Evolutionary conservation across 2,797 vertebrate genomes (phyloP).

Genomic region (Bryconaethiops microstoma): DNA sequence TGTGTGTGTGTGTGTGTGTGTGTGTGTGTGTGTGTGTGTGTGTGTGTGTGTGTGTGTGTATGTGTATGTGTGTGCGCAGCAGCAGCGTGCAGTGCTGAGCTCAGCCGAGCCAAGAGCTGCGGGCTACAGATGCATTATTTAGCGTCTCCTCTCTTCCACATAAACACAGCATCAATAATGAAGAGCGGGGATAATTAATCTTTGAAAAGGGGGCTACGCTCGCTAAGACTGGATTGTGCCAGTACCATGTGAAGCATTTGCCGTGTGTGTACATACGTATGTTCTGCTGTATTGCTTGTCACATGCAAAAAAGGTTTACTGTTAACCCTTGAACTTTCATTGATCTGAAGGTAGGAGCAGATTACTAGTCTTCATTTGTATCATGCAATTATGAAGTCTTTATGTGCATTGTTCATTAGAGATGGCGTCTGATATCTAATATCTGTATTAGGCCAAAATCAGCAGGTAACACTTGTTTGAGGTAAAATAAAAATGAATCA

Average conservation of each 20-base stretch:
- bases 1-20: constrained; percentile 4
- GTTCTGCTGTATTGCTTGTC: background rate
- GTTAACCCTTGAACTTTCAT: background rate
- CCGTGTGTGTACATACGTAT: constrained; percentile 32
- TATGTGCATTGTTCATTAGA: background rate
- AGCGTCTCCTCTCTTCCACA: constrained; percentile 69
- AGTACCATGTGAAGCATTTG: constrained; percentile 5
- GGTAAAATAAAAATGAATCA: too few species aligned
- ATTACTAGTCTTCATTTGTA: background rate
- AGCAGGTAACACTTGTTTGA: too few species aligned
- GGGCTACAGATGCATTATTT: constrained; percentile 67
- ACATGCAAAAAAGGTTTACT: background rate
- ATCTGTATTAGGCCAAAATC: too few species aligned
- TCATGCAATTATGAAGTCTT: background rate
- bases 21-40: constrained; percentile 2
- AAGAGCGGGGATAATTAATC: constrained; percentile 69
- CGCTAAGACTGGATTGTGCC: constrained; percentile 48
- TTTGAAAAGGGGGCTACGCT: constrained; percentile 53
- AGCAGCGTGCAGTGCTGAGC: constrained; percentile 21
- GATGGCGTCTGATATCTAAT: too few species aligned
- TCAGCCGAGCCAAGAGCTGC: constrained; percentile 37
- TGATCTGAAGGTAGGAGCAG: too few species aligned
- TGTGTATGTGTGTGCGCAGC: background rate
- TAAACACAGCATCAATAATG: constrained; percentile 74
- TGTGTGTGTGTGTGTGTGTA: constrained; percentile 6